Evolutionary conservation across 2,797 vertebrate genomes (phyloP), one percentile per base, ranked within the genome.

Genomic region (Gouania willdenowi): DNA sequence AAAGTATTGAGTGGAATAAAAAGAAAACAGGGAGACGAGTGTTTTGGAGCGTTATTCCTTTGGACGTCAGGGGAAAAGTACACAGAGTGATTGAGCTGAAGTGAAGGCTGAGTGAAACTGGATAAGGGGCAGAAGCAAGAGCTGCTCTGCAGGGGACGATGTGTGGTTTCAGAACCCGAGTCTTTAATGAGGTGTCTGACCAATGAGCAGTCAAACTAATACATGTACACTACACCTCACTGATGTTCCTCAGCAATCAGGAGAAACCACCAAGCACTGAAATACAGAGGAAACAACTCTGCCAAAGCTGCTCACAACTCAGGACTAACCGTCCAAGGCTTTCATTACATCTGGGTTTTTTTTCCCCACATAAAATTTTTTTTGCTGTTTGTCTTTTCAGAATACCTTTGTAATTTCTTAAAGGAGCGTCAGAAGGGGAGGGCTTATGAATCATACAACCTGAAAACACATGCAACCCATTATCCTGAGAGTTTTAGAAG

Each of bases 151-250:
- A 1, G 58, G 57, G 59, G 41, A 1, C 1, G 12, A 24, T 4
- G 9, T 49, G 67, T 43, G 47, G 50, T 51, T 67, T 63, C 46
- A 8, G 62, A 55, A 52, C 54, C 46, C 10, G 10, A 42, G 29
- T 31, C 60, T 67, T 57, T 71, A 77, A 80, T 10, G 62, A 83
- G 71, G 72, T 75, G 75, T 31, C 34, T 22, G 50, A 35, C 32
- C 29, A 67, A 79, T 63, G 8, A 36, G 47, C 22, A 47, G 28
- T 56, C 41, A 30, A 40, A 55, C 32, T 32, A 41, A 38, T 49
- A 54, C 41, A n/a, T n/a, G n/a, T n/a, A n/a, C n/a, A n/a, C n/a
- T n/a, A n/a, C n/a, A n/a, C n/a, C n/a, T n/a, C n/a, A n/a, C n/a
- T n/a, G n/a, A n/a, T n/a, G n/a, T n/a, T n/a, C n/a, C n/a, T n/a